Evolutionary conservation across 2,888 invertebrate genomes (phyloP).

Genomic region (Coelinius sp.): DNA sequence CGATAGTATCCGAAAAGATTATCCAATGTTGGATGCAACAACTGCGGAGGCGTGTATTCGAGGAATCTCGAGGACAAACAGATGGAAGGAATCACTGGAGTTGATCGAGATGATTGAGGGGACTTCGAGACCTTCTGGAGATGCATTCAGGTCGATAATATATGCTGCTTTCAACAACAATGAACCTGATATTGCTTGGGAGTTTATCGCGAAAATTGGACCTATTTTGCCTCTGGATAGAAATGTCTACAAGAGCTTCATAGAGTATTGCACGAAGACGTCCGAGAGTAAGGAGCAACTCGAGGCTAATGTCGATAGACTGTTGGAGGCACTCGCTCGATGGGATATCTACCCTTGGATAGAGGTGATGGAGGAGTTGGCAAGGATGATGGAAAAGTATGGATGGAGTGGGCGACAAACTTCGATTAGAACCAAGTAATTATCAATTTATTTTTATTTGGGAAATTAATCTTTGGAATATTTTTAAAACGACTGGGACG

Average conservation of each 20-base stretch:
- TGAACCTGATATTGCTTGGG: conserved; percentile 75
- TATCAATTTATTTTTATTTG: conserved; percentile 27
- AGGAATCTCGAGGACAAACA: conserved; percentile 76
- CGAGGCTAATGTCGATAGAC: conserved; percentile 72
- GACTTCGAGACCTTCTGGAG: conserved; percentile 70
- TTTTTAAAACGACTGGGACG: too few relatives aligned
- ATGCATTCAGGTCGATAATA: conserved; percentile 73
- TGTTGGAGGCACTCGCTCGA: conserved; percentile 74
- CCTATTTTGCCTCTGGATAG: conserved; percentile 64
- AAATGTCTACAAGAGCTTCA: conserved; percentile 73
- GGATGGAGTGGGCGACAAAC: conserved; percentile 49
- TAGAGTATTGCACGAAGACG: conserved; percentile 71
- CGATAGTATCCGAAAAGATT: conserved; percentile 71
- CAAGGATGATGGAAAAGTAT: conserved; percentile 46
- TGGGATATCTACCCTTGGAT: conserved; percentile 70
- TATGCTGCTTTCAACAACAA: conserved; percentile 75
- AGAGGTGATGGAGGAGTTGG: conserved; percentile 50
- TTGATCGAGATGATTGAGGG: conserved; percentile 76
- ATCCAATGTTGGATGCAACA: conserved; percentile 75
- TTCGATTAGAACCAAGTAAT: conserved; percentile 48
- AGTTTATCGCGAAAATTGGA: conserved; percentile 74
- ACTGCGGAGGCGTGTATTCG: conserved; percentile 76
- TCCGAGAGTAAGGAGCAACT: conserved; percentile 68
- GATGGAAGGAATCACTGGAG: conserved; percentile 77
- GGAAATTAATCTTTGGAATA: conserved; percentile 25